Evolutionary conservation across 2,888 invertebrate species (phyloP).

Genomic region (Meandrusa payeni): DNA sequence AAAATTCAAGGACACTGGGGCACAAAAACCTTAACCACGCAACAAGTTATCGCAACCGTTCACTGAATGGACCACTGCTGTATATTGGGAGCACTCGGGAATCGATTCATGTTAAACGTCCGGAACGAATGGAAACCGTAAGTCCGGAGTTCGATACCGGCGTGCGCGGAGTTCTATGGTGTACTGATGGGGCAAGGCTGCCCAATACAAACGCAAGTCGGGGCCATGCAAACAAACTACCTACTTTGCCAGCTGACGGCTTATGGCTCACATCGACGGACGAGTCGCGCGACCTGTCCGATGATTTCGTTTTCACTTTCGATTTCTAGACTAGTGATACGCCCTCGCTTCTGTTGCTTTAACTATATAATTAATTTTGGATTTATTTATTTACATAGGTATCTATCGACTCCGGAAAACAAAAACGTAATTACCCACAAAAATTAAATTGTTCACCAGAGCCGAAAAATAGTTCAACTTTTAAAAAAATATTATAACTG

Average conservation of each 20-base stretch:
- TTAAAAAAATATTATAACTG: no score
- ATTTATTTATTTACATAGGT: no score
- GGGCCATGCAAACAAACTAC: constrained; percentile 58
- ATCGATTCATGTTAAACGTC: constrained; percentile 8
- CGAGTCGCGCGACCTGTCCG: constrained; percentile 30
- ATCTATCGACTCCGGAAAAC: no score
- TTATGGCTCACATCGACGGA: constrained; percentile 30
- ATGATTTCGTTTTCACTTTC: constrained; percentile 20
- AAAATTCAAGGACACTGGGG: constrained; percentile 5
- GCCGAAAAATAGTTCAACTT: no score
- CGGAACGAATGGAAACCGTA: constrained; percentile 1
- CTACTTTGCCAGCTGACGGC: constrained; percentile 45
- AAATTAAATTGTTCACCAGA: no score
- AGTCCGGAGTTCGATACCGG: constrained; percentile 33
- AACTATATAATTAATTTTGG: no score
- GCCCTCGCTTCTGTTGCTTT: no score
- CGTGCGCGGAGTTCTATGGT: constrained; percentile 65
- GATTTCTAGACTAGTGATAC: no score
- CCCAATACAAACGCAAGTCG: constrained; percentile 38
- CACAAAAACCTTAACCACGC: constrained; percentile 9
- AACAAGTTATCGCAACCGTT: constrained; percentile 21
- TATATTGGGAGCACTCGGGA: constrained; percentile 22
- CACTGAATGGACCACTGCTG: constrained; percentile 1
- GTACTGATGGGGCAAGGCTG: constrained; percentile 45
- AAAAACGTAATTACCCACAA: no score